Percentiles rank a stretch among this genome's conserved stretches.
Conservation (phyloP, 2,888 invertebrate species). For the Orthosia incerta region DNA sequence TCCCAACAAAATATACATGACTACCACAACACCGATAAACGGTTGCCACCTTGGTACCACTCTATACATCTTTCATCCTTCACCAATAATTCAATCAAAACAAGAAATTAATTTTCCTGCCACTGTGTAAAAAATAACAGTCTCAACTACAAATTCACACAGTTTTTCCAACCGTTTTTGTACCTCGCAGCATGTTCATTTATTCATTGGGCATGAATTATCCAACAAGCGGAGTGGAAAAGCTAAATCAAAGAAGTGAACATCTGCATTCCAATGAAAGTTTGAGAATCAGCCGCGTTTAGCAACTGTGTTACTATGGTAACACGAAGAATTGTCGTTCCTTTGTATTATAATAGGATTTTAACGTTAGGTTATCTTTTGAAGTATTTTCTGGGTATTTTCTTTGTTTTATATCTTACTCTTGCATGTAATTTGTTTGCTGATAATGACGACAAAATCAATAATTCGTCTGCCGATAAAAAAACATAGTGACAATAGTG, state of each 20-base stretch:
- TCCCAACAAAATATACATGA: background rate
- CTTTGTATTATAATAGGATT: background rate
- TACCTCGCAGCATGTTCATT: conserved; percentile 51
- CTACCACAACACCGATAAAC: background rate
- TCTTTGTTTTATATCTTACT: background rate
- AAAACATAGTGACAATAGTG: no score
- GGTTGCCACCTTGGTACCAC: background rate
- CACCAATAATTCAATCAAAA: conserved; percentile 37
- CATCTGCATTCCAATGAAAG: conserved; percentile 67
- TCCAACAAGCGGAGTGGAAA: conserved; percentile 61
- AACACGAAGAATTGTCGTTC: conserved; percentile 45
- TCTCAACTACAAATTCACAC: conserved; percentile 48
- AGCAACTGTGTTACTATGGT: conserved; percentile 44
- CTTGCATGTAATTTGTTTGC: no score
- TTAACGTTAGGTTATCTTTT: background rate
- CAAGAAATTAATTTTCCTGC: conserved; percentile 37
- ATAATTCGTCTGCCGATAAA: no score
- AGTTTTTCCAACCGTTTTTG: conserved; percentile 52
- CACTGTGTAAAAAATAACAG: conserved; percentile 32
- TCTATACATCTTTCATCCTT: conserved; percentile 24
- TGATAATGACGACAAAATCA: no score
- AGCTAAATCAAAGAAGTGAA: conserved; percentile 65
- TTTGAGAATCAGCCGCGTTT: conserved; percentile 61
- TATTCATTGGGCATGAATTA: conserved; percentile 66
- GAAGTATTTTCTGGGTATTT: background rate